Percentiles rank a stretch among this genome's conserved stretches.
phyloP scores from a whole-genome alignment of 2,797 vertebrate species.

The Cyprinodon diabolis region DNA sequence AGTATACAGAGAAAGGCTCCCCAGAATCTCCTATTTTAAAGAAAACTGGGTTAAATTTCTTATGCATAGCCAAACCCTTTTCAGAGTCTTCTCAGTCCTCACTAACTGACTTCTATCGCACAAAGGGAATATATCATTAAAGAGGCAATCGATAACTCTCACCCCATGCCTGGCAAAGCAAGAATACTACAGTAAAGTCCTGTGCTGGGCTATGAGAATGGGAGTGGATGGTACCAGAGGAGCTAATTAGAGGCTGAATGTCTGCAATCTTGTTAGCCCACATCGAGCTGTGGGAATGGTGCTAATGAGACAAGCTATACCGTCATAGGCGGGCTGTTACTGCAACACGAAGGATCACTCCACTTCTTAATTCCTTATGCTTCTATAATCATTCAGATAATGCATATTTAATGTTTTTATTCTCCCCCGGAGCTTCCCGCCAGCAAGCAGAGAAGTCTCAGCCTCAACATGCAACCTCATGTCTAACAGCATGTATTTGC shows the following conservation, averaged over 20 bases:
- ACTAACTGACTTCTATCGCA: constrained; percentile 64
- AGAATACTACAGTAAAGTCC: constrained; percentile 46
- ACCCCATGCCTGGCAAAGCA: constrained; percentile 61
- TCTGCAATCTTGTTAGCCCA: constrained; percentile 72
- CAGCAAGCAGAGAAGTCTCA: constrained; percentile 48
- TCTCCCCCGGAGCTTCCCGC: constrained; percentile 54
- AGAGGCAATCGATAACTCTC: constrained; percentile 76
- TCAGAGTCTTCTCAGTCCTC: constrained; percentile 43
- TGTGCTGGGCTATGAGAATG: constrained; percentile 52
- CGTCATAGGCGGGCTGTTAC: constrained; percentile 65
- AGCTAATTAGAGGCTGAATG: constrained; percentile 74
- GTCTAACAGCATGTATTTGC: constrained; percentile 56
- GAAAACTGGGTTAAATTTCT: constrained; percentile 47
- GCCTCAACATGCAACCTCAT: constrained; percentile 54
- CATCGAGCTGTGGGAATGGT: constrained; percentile 70
- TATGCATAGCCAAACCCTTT: constrained; percentile 42
- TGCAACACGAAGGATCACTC: constrained; percentile 69
- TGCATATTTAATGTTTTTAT: constrained; percentile 72
- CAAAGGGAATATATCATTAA: constrained; percentile 84
- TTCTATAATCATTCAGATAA: constrained; percentile 72
- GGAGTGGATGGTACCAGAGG: constrained; percentile 65
- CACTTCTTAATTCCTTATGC: constrained; percentile 67
- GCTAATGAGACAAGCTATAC: constrained; percentile 72
- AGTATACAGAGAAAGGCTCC: constrained; percentile 17
- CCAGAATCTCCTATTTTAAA: constrained; percentile 28